Conservation (phyloP, 2,888 invertebrate species). For the Chloromyia formosa region DNA sequence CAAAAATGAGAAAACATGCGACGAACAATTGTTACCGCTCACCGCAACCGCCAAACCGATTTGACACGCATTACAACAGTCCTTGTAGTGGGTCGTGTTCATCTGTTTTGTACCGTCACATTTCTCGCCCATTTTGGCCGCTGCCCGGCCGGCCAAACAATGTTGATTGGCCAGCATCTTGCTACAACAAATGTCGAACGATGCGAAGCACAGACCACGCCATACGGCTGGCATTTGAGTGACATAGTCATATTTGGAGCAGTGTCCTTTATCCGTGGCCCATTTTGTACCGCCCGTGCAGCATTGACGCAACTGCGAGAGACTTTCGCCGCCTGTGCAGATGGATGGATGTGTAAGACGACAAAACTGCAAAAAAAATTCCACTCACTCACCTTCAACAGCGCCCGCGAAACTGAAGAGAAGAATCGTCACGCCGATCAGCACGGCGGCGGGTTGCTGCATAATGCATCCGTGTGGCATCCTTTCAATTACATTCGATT, state of each 20-base stretch:
- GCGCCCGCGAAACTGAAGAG: too few species aligned
- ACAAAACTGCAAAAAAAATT: too few species aligned
- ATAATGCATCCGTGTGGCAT: too few species aligned
- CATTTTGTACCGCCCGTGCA: slow-evolving; percentile 67
- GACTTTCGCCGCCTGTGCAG: slow-evolving; percentile 56
- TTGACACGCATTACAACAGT: slow-evolving; percentile 73
- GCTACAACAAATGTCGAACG: slow-evolving; percentile 72
- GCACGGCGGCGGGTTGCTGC: too few species aligned
- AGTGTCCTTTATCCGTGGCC: slow-evolving; percentile 65
- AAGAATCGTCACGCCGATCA: too few species aligned
- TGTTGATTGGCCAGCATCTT: slow-evolving; percentile 64
- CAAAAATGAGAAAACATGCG: slow-evolving; percentile 64
- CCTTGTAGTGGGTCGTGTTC: slow-evolving; percentile 60
- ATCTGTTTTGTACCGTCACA: slow-evolving; percentile 53
- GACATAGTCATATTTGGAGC: slow-evolving; percentile 65
- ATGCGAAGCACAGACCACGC: slow-evolving; percentile 70
- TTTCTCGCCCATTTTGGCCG: slow-evolving; percentile 57
- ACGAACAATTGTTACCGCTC: slow-evolving; percentile 66
- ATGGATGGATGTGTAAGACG: too few species aligned
- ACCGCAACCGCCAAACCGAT: slow-evolving; percentile 70
- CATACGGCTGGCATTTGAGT: slow-evolving; percentile 68
- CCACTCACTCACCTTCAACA: too few species aligned
- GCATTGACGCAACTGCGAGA: slow-evolving; percentile 62
- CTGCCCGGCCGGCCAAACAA: slow-evolving; percentile 59
- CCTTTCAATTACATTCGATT: too few species aligned